A percentile compares a stretch with the other conserved stretches of the same genome.
phyloP scores from a whole-genome alignment of 1,140 invertebrate genomes.

The Hermatobates lingyangjiaoensis region DNA sequence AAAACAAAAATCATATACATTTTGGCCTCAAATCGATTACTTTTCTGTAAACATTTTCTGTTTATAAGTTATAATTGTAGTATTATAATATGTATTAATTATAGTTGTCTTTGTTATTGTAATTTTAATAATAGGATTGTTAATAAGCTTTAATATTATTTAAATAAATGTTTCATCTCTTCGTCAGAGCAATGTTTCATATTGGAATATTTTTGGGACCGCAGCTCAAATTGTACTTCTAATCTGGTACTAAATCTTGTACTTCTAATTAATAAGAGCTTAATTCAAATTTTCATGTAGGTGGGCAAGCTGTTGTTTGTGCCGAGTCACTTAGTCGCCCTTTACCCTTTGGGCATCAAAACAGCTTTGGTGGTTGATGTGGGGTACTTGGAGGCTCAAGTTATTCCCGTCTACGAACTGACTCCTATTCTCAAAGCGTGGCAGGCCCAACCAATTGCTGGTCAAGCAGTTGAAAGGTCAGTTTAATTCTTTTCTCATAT shows the following conservation, averaged over 20 bases:
- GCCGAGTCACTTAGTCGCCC: conserved; percentile 58
- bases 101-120: no score
- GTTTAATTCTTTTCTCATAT: conserved; percentile 12
- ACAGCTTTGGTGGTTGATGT: conserved; percentile 71
- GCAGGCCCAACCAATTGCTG: conserved; percentile 54
- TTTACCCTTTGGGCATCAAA: conserved; percentile 52
- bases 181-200: no score
- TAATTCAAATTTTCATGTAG: conserved; percentile 20
- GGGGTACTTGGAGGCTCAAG: conserved; percentile 61
- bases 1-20: no score
- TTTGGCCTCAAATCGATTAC: no score
- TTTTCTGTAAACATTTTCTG: no score
- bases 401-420: conserved; percentile 71
- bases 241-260: neutral
- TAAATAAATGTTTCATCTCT: no score
- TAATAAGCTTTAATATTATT: no score
- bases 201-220: no score
- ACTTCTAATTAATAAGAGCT: neutral
- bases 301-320: conserved; percentile 47
- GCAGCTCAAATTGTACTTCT: neutral
- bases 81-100: no score
- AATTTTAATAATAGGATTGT: no score
- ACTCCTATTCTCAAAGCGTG: conserved; percentile 60
- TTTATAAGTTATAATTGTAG: no score
- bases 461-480: conserved; percentile 41